Percentiles rank a stretch among this genome's conserved stretches.
phyloP scores from a whole-genome alignment of 2,113 vertebrate genomes.

The Lepus americanus region DNA sequence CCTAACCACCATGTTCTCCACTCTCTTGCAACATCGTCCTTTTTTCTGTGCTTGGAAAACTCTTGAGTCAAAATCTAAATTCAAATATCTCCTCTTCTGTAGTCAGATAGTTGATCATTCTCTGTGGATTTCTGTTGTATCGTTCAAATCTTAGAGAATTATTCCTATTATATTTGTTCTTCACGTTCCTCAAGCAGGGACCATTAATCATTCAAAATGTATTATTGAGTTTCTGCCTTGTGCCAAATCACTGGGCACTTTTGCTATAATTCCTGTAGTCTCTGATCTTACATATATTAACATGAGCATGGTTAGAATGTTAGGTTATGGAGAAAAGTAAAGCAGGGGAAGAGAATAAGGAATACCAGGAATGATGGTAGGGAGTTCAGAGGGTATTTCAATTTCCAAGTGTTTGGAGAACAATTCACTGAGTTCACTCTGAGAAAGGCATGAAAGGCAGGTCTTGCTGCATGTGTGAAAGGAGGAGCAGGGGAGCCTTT shows the following conservation, averaged over 20 bases:
- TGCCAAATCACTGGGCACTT: background rate
- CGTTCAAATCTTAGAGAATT: background rate
- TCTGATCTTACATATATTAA: background rate
- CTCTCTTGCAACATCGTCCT: background rate
- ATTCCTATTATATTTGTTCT: constrained; percentile 17
- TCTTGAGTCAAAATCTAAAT: background rate
- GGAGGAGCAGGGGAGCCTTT: background rate
- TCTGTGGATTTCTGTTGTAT: background rate
- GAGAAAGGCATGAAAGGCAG: background rate
- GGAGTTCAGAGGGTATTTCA: background rate
- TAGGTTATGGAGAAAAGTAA: background rate
- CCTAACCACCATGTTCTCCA: background rate
- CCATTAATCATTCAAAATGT: background rate
- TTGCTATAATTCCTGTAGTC: background rate
- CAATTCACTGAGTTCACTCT: background rate
- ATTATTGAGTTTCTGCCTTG: background rate
- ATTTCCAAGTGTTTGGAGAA: background rate
- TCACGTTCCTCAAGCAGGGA: background rate
- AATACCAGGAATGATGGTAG: background rate
- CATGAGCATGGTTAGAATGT: background rate
- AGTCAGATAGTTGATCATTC: background rate
- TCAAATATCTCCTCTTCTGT: background rate
- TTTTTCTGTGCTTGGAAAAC: background rate
- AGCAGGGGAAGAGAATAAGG: background rate
- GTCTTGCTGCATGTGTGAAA: background rate